Evolutionary conservation across 1,140 invertebrate species (phyloP).

Genomic region (Phymastichus coffea): DNA sequence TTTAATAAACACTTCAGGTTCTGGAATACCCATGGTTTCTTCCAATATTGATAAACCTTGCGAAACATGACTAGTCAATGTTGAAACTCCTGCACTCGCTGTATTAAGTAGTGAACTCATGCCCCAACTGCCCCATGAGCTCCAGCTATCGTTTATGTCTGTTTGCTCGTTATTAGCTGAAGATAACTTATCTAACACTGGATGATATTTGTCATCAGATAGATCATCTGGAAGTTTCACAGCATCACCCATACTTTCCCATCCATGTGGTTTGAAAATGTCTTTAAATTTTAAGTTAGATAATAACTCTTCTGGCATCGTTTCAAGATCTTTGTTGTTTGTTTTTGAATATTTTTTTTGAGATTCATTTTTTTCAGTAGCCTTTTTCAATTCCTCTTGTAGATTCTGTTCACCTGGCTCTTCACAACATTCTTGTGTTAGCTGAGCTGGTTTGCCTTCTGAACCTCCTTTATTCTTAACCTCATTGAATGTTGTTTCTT

Average conservation of each 20-base stretch:
- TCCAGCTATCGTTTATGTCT: conserved; percentile 51
- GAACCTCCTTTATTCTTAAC: conserved; percentile 21
- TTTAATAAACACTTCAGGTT: conserved; percentile 72
- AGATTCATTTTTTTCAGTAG: not conserved
- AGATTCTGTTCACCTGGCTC: conserved; percentile 23
- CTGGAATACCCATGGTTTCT: conserved; percentile 72
- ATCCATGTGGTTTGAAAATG: conserved; percentile 48
- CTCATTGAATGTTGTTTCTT: conserved; percentile 25
- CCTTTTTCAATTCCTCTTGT: conserved; percentile 6
- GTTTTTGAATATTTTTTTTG: conserved; percentile 2
- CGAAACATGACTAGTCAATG: conserved; percentile 75
- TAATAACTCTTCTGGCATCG: conserved; percentile 48
- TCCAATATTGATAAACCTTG: conserved; percentile 76
- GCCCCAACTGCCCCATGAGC: conserved; percentile 66
- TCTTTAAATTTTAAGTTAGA: conserved; percentile 54
- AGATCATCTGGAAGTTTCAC: conserved; percentile 41
- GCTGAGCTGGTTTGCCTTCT: conserved; percentile 4
- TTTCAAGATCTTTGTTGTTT: conserved; percentile 37
- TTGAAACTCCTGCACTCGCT: conserved; percentile 71
- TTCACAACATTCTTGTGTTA: conserved; percentile 32
- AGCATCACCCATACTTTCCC: conserved; percentile 45
- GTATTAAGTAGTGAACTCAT: conserved; percentile 72
- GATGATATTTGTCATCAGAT: conserved; percentile 37
- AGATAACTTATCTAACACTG: conserved; percentile 38
- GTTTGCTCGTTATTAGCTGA: conserved; percentile 24